Base-by-base conservation (phyloP, 2,888 invertebrate genomes). In the Hemithea aestivaria region DNA sequence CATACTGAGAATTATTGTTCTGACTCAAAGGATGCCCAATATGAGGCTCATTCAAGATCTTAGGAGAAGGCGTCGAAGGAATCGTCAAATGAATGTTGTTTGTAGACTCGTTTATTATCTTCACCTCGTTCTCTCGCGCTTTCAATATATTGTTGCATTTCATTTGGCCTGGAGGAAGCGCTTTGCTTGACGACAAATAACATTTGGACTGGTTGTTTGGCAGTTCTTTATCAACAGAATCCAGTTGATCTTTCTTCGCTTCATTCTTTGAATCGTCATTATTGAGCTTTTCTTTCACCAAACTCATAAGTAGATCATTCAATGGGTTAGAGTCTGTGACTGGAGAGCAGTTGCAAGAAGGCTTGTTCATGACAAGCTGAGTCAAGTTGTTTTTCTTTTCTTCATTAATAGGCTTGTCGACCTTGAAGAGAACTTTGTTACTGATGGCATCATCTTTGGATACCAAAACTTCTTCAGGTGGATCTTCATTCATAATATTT, bases 141-240 rank as follows among this genome's bases (percentile, higher is more conserved):
- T 98, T 98, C 35, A 97, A 87, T 71, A 97, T 97, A 46, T 85
- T 97, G 50, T 85, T 97, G 82, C 97, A 97, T 82, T 97, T 98
- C 46, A 97, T 90, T 68, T 96, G 95, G 50, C 96, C 96, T 6
- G 95, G 95, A 27, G 96, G 96, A 41, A 97, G 90, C 10, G 94
- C 92, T 60, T 92, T 91, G 12, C 88, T 90, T 22, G 90, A 90
- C 26, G 90, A 79, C 53, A 91, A 85, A 52, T 91, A 90, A 66
- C 91, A 88, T 68, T 91, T 91, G 27, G 89, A 83, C 70, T 90
- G 91, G 76, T 93, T 93, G 65, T 93, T 93, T 38, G 92, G 92
- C 54, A 92, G 84, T 66, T 91, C 90, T 48, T 88, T 89, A 21
- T 89, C 79, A 20, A 64, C 66, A 40, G 83, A 81, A 51, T 83